These are phyloP conservation scores for Montipora foliosa DNA, from an alignment of 64 coral and sea anemone genomes.

Conservation along the genomic window DNA sequence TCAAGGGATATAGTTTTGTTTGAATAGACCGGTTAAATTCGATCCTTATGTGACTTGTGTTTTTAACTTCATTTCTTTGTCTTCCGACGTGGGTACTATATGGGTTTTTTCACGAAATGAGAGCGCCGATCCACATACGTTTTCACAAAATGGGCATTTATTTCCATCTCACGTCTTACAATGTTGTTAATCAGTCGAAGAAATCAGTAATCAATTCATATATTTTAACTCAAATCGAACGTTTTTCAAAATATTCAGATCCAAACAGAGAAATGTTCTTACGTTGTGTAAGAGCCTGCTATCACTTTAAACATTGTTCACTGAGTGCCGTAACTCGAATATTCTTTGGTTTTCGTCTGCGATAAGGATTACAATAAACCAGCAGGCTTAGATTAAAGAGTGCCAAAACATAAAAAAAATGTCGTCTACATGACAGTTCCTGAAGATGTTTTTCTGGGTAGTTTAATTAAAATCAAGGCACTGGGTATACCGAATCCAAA, in stretches of 20 bases:
- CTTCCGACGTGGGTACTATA: background rate
- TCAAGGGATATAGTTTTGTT: background rate
- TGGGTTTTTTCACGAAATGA: background rate
- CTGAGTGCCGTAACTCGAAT: too few species aligned
- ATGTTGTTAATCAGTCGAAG: too few species aligned
- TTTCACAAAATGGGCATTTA: background rate
- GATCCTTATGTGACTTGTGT: background rate
- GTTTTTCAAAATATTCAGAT: too few species aligned
- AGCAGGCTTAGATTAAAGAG: background rate
- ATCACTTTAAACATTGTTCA: too few species aligned
- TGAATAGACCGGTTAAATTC: background rate
- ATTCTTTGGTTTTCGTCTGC: too few species aligned
- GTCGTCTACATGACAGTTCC: background rate
- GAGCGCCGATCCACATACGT: background rate
- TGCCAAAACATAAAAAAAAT: background rate
- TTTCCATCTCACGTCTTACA: background rate
- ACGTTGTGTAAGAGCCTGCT: too few species aligned
- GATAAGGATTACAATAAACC: slow-evolving; percentile 12
- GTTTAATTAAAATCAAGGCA: background rate
- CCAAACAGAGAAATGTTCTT: too few species aligned
- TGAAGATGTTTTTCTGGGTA: background rate
- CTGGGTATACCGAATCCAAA: background rate
- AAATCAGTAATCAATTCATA: too few species aligned
- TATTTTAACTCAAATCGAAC: too few species aligned
- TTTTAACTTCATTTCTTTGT: background rate